A percentile compares a stretch with the other conserved stretches of the same genome.
Conservation (phyloP, 2,888 invertebrate genomes). For the Chrysina gloriosa region DNA sequence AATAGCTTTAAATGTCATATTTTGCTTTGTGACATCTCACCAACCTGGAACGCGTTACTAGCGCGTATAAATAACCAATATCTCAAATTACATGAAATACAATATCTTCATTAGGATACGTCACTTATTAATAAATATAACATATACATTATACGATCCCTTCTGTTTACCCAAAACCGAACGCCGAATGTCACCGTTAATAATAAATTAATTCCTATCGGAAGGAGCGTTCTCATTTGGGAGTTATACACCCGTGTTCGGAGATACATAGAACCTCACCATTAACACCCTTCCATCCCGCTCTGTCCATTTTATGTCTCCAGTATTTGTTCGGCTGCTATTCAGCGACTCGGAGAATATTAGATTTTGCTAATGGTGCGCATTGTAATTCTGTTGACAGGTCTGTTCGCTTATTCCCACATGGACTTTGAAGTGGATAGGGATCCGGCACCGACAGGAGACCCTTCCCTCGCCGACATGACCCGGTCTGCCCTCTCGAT, state of each 20-base stretch:
- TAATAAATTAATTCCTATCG: constrained; percentile 15
- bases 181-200: constrained; percentile 5
- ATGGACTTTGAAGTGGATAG: constrained; percentile 84
- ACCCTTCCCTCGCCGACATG: constrained; percentile 83
- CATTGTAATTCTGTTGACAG: constrained; percentile 62
- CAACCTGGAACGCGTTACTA: too few species aligned
- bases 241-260: background rate
- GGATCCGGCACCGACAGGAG: constrained; percentile 74
- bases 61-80: too few species aligned
- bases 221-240: background rate
- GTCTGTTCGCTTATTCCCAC: constrained; percentile 81
- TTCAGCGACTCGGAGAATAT: constrained; percentile 8
- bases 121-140: background rate
- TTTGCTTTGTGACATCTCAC: too few species aligned
- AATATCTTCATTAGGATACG: too few species aligned
- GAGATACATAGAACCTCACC: background rate
- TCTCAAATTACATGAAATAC: background rate
- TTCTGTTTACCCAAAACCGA: background rate
- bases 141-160: background rate
- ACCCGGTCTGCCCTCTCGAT: constrained; percentile 78
- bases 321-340: constrained; percentile 5
- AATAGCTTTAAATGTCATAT: too few species aligned
- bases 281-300: background rate
- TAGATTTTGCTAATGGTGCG: constrained; percentile 27
- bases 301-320: constrained; percentile 1